Percentiles rank a stretch among this genome's conserved stretches.
These are phyloP conservation scores for Pristionchus maxplancki DNA, from an alignment of 2,888 invertebrate species.

Conservation along the genomic window DNA sequence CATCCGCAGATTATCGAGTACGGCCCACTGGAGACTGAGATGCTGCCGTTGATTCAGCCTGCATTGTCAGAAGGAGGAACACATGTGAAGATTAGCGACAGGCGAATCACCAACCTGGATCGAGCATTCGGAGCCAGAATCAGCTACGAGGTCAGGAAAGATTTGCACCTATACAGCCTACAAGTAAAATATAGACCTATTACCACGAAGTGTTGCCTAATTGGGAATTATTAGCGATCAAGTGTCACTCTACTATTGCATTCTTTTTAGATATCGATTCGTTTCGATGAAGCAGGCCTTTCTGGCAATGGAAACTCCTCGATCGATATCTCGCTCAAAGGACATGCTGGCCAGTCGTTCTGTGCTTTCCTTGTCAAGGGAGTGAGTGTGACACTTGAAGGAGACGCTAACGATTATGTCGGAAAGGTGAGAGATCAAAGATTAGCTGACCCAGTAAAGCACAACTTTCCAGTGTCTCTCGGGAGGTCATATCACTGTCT, in stretches of 20 bases:
- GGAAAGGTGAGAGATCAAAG: conserved; percentile 83
- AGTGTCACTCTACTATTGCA: background rate
- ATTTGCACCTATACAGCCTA: background rate
- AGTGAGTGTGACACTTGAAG: conserved; percentile 91
- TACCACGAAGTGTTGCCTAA: too few relatives aligned
- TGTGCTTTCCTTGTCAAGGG: conserved; percentile 96
- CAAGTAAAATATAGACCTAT: too few relatives aligned
- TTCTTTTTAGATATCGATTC: conserved; percentile 67
- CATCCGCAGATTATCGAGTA: conserved; percentile 66
- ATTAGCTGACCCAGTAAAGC: background rate
- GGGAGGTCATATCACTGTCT: conserved; percentile 93
- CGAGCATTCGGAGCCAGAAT: conserved; percentile 94
- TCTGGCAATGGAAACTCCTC: conserved; percentile 60
- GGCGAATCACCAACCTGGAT: conserved; percentile 91
- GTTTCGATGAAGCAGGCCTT: conserved; percentile 73
- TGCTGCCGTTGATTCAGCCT: conserved; percentile 62
- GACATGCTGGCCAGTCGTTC: conserved; percentile 98
- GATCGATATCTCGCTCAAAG: conserved; percentile 89
- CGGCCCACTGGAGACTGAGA: conserved; percentile 67
- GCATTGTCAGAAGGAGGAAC: conserved; percentile 69
- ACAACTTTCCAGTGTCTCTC: conserved; percentile 93
- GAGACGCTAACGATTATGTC: conserved; percentile 98
- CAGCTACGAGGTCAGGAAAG: conserved; percentile 86
- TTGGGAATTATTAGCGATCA: too few relatives aligned
- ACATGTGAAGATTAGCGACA: conserved; percentile 83